Percentiles rank a stretch among this genome's conserved stretches.
Evolutionary conservation across 2,113 vertebrate genomes (phyloP).

Genomic region (Phrynocephalus versicolor): DNA sequence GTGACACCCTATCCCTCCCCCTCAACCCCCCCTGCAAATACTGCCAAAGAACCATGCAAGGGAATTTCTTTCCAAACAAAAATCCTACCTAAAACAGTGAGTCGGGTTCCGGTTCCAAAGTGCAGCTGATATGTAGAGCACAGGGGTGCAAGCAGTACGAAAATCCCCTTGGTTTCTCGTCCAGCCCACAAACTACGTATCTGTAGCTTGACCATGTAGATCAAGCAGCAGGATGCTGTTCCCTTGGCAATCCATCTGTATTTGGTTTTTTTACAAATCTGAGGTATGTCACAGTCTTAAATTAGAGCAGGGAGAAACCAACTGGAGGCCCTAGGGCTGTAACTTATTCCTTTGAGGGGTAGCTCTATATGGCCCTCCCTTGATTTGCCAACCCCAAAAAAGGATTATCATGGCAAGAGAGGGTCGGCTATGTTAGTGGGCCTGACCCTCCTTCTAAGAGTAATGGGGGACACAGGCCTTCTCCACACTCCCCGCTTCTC

Average conservation of each 20-base stretch:
- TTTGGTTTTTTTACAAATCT: neutral
- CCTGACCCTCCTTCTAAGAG: neutral
- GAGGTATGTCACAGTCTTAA: neutral
- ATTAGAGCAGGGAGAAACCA: neutral
- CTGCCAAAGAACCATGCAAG: neutral
- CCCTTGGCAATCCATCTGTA: neutral
- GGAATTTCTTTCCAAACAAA: too few species aligned
- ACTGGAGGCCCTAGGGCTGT: neutral
- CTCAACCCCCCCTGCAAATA: neutral
- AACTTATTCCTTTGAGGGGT: neutral
- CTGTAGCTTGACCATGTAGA: too few species aligned
- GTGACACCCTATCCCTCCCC: neutral
- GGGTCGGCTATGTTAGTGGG: neutral
- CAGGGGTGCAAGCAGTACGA: neutral
- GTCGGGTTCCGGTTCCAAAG: conserved; percentile 20
- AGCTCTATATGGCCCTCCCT: neutral
- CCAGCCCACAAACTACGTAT: neutral
- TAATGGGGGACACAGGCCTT: neutral
- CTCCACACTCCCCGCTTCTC: too few species aligned
- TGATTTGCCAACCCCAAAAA: neutral
- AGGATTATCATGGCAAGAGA: neutral
- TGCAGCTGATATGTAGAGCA: conserved; percentile 5
- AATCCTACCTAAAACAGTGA: conserved; percentile 37
- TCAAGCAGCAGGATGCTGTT: too few species aligned
- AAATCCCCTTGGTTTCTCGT: neutral